phyloP scores from a whole-genome alignment of 23 tunicate genomes.

The Corella eumyota region DNA sequence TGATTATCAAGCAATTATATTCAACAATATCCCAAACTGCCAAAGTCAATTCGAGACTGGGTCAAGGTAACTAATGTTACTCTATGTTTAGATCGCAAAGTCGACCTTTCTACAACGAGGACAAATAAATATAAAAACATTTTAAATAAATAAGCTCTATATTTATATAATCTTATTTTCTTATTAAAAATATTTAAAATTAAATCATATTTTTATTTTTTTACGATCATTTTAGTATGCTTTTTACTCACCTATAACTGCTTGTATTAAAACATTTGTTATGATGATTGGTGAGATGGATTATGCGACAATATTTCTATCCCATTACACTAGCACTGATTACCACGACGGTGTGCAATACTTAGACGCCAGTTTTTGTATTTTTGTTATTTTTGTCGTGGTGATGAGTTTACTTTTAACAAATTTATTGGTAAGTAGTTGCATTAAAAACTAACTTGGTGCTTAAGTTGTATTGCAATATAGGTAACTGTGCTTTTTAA shows the following conservation, averaged over 20 bases:
- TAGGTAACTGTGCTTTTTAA: neutral
- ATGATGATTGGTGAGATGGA: slow-evolving; percentile 86
- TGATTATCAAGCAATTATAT: too few relatives aligned
- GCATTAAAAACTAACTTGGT: neutral
- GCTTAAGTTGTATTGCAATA: neutral
- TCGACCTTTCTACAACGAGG: too few relatives aligned
- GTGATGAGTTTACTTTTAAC: slow-evolving; percentile 35
- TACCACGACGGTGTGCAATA: slow-evolving; percentile 29
- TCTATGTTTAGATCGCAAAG: too few relatives aligned
- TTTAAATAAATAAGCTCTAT: too few relatives aligned
- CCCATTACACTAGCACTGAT: slow-evolving; percentile 27
- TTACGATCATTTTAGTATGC: slow-evolving; percentile 27
- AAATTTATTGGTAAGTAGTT: slow-evolving; percentile 33
- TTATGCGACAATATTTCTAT: slow-evolving; percentile 19
- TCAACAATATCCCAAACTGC: too few relatives aligned
- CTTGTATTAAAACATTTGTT: slow-evolving; percentile 44
- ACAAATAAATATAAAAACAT: too few relatives aligned
- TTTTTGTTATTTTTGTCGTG: slow-evolving; percentile 38
- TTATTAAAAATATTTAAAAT: neutral
- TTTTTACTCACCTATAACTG: slow-evolving; percentile 26
- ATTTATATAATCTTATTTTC: too few relatives aligned
- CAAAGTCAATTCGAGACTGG: too few relatives aligned
- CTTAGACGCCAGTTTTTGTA: neutral
- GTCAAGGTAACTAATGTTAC: too few relatives aligned
- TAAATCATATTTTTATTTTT: neutral